phyloP scores from a whole-genome alignment of 1,140 invertebrate species.

The Drosophila virilis region DNA sequence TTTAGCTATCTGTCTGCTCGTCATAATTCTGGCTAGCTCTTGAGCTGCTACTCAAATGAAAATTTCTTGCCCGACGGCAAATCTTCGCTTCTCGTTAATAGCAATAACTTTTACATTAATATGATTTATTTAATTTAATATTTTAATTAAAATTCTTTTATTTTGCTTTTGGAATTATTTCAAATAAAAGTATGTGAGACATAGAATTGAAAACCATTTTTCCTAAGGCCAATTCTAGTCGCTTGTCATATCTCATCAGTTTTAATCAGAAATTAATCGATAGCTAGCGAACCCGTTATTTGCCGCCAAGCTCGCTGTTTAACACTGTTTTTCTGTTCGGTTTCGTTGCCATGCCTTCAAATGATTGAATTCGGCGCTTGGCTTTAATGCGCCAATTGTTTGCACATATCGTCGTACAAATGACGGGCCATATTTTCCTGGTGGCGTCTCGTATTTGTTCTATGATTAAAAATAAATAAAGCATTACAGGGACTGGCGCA shows the following conservation, averaged over 20 bases:
- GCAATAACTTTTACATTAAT: too few relatives aligned
- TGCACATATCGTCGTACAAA: conserved; percentile 77
- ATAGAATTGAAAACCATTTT: neutral
- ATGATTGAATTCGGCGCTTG: conserved; percentile 51
- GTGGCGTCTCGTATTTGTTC: conserved; percentile 65
- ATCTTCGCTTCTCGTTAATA: too few relatives aligned
- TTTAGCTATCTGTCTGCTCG: too few relatives aligned
- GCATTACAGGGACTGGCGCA: conserved; percentile 67
- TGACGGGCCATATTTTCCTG: conserved; percentile 73
- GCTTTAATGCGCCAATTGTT: conserved; percentile 78
- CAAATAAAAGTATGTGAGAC: too few relatives aligned
- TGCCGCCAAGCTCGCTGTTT: neutral
- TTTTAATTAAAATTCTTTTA: too few relatives aligned
- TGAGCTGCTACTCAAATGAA: too few relatives aligned
- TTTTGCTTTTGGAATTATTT: too few relatives aligned
- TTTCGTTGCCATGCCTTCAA: conserved; percentile 29
- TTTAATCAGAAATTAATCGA: neutral
- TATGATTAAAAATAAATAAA: conserved; percentile 82
- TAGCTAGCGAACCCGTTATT: conserved; percentile 13
- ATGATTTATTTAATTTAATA: too few relatives aligned
- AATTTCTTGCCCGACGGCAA: too few relatives aligned
- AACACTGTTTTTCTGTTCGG: neutral
- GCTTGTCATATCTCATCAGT: neutral
- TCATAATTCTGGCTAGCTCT: too few relatives aligned
- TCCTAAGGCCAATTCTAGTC: neutral